Evolutionary conservation across 2,888 invertebrate genomes (phyloP).

Genomic region (Habrosyne pyritoides): DNA sequence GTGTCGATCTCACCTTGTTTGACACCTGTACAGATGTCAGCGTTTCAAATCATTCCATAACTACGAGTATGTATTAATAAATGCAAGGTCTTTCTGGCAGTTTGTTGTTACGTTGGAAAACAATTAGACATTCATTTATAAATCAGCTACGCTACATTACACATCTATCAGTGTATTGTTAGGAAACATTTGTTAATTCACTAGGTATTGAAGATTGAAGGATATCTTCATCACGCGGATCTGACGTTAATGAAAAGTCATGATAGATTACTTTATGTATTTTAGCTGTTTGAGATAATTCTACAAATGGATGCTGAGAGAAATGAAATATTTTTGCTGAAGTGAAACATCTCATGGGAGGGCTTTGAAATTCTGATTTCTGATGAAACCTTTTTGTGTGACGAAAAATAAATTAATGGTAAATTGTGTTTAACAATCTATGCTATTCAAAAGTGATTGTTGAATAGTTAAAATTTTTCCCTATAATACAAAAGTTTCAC

Average conservation of each 20-base stretch:
- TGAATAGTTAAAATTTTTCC: too few relatives aligned
- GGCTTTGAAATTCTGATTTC: too few relatives aligned
- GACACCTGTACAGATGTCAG: constrained; percentile 39
- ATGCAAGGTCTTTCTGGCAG: background rate
- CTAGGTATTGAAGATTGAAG: background rate
- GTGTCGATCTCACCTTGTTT: constrained; percentile 30
- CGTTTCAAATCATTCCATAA: constrained; percentile 16
- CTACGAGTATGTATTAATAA: background rate
- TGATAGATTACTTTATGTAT: background rate
- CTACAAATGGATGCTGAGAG: background rate
- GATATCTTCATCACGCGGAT: background rate
- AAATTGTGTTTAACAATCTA: too few relatives aligned
- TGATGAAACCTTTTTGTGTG: too few relatives aligned
- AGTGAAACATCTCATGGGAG: too few relatives aligned
- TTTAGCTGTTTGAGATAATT: background rate
- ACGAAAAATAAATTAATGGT: too few relatives aligned
- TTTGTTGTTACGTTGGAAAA: background rate
- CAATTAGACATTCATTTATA: background rate
- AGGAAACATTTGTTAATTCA: background rate
- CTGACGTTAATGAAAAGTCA: background rate
- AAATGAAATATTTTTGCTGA: too few relatives aligned
- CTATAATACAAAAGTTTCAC: too few relatives aligned
- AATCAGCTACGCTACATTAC: background rate
- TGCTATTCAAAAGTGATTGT: too few relatives aligned
- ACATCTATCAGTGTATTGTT: background rate